Evolutionary conservation across 2,888 invertebrate genomes (phyloP), one percentile per base, ranked within the genome.

Genomic region (Gryllus longicercus): DNA sequence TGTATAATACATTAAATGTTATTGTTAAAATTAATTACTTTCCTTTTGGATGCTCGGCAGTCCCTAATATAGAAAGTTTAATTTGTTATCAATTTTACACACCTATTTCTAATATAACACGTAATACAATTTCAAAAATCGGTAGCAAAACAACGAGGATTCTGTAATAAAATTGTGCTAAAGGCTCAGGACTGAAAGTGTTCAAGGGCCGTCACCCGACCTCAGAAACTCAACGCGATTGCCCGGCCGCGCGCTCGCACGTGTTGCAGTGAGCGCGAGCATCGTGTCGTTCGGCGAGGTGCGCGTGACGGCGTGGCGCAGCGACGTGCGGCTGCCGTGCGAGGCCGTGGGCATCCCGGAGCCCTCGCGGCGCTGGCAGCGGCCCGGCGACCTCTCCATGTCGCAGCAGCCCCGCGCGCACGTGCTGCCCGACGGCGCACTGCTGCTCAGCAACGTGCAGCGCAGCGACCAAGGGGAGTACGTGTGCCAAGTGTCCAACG

Each of bases 281-380:
- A 85, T 86, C 50, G 83, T 84, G 51, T 86, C 86, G n/a, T 84
- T 85, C 83, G 85, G 85, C 74, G 83, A 83, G 79, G 76, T 82
- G 50, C 82, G 85, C 51, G 81, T 84, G 79, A 83, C 83, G n/a
- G 84, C 85, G 38, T 84, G 84, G 84, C 85, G 85, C 79, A 83
- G 83, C 75, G 84, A 84, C 78, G 83, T 84, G 76, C 79, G 82
- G 76, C 82, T 85, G 76, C 81, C 84, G 18, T 85, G 85, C 81
- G 80, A 83, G 51, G 82, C 83, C 38, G 84, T 85, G 25, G 85
- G 85, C 23, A 79, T 82, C 63, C 84, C 84, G 12, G 81, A 83
- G 82, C 84, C 85, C 83, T 81, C 83, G 82, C 77, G 83, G 82
- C 82, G 80, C n/a, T 82, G 82, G 82, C 63, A 80, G 51, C 63